phyloP scores from a whole-genome alignment of 2,797 vertebrate genomes.

The Intellagama lesueurii region DNA sequence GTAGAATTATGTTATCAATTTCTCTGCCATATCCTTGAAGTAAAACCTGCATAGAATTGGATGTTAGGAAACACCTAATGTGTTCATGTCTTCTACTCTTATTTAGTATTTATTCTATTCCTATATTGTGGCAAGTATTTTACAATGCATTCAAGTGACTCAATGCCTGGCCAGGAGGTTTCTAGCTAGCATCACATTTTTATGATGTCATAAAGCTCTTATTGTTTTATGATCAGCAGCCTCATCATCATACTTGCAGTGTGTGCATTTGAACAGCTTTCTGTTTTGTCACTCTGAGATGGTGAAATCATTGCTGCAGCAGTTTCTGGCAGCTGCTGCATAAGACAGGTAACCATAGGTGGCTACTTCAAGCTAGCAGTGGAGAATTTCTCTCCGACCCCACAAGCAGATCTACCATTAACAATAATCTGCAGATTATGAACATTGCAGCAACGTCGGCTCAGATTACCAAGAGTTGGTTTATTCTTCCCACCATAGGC shows the following conservation, averaged over 20 bases:
- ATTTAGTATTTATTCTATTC: neutral
- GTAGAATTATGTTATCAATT: too few relatives aligned
- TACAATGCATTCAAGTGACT: neutral
- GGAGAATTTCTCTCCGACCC: neutral
- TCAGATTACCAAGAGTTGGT: neutral
- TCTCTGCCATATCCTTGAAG: neutral
- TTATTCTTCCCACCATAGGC: too few relatives aligned
- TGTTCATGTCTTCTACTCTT: neutral
- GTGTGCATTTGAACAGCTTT: neutral
- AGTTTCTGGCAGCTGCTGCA: neutral
- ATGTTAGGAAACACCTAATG: neutral
- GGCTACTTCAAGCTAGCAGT: neutral
- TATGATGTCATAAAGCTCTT: neutral
- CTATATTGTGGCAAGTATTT: neutral
- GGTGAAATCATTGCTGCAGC: too few relatives aligned
- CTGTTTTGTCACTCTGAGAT: too few relatives aligned
- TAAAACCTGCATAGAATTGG: neutral
- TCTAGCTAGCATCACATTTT: neutral
- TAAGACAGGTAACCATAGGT: neutral
- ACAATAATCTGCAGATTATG: too few relatives aligned
- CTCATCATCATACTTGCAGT: neutral
- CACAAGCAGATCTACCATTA: too few relatives aligned
- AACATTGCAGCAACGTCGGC: neutral
- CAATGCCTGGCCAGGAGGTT: neutral
- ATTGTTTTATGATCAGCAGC: neutral